Percentiles rank a stretch among this genome's conserved stretches.
These are phyloP conservation scores for Cichlasoma orientale DNA, from an alignment of 2,797 vertebrate species.

Conservation along the genomic window DNA sequence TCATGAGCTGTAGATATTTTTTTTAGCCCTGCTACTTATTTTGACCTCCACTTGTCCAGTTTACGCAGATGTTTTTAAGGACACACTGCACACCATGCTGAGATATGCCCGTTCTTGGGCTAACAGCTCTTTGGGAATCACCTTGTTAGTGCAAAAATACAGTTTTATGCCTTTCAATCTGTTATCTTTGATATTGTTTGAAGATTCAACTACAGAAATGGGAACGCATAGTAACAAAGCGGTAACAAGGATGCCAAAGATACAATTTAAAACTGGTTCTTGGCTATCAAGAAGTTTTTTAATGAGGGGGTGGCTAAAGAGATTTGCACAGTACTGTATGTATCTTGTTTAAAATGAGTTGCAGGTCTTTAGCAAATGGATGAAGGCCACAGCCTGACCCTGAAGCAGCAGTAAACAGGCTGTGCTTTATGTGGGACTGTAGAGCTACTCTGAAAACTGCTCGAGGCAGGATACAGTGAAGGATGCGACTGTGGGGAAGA, in stretches of 20 bases:
- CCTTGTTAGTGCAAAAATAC: not conserved
- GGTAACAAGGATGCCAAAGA: not conserved
- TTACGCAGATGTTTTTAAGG: not conserved
- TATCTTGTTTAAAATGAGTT: not conserved
- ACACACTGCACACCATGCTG: not conserved
- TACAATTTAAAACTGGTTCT: not conserved
- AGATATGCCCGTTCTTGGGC: not conserved
- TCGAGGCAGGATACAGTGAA: conserved; percentile 35
- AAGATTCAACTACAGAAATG: not conserved
- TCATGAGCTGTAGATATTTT: too few species aligned
- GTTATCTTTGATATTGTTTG: not conserved
- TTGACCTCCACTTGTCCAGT: not conserved
- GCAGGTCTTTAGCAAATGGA: not conserved
- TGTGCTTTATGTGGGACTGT: conserved; percentile 12
- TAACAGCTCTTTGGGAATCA: not conserved
- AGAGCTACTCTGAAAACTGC: conserved; percentile 12
- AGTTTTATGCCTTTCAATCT: not conserved
- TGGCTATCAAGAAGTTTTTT: not conserved
- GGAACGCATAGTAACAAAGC: not conserved
- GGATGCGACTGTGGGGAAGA: conserved; percentile 37
- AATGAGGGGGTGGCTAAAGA: not conserved
- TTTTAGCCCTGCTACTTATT: too few species aligned
- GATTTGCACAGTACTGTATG: not conserved
- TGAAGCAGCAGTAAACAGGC: conserved; percentile 21
- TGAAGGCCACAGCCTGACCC: not conserved